Evolutionary conservation across 2,888 invertebrate species (phyloP), one percentile per base, ranked within the genome.

Genomic region (Lamellibrachia columna): DNA sequence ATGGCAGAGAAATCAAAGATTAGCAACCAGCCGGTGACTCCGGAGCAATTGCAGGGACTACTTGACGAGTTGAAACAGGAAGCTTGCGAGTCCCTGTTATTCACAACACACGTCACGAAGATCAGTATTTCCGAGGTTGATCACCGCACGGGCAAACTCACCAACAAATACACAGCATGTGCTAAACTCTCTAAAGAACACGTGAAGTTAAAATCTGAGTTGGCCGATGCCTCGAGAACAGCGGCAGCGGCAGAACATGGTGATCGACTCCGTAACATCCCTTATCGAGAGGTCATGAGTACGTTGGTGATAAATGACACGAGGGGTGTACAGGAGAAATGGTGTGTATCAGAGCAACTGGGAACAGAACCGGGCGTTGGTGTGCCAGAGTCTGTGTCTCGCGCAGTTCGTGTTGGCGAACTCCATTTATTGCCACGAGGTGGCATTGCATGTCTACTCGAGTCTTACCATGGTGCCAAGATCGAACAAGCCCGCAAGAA

Each of bases 1-100:
- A 94, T 95, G 94, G 94, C 94, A 4, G 22, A 92, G 11, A 93
- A 90, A n/a, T 96, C 96, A 7, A 93, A 94, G 53, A 95, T 96
- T 11, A 94, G 94, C 3, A 93, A 94, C 28, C 91, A 92, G 15
- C 53, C 53, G 7, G 92, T 95, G 1, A 93, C 93, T 28, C 53
- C 90, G 22, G 92, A 92, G 0, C 90, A 92, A 8, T 58, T 95
- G 3, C 92, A 94, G 22, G 53, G 92, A 52, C 90, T 96, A 22
- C 90, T 96, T 8, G 52, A 92, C 6, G 90, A 93, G 7, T 94
- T 95, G n/a, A 93, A 93, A 91, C 60, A 93, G 8, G 95, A 95
- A 91, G 94, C 94, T 92, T 92, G 93, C 90, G 94, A 95, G 8
- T 93, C 93, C n/a, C 93, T 96, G 11, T 92, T 96, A 52, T 96